Base-by-base conservation (phyloP, 2,888 invertebrate genomes). In the Tridacna crocea region DNA sequence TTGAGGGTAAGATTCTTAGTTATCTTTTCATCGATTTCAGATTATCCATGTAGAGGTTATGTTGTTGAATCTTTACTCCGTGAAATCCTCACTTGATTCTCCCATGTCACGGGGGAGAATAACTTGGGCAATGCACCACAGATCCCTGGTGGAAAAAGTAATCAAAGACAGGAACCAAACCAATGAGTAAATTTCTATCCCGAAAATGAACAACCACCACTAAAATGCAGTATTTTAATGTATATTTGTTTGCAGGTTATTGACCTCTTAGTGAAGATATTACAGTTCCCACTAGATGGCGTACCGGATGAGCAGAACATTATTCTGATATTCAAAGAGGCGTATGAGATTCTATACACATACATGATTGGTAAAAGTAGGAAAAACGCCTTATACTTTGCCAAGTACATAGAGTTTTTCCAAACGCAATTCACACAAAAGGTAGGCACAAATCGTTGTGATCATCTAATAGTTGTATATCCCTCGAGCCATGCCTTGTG, bases 341-440 rank as follows among this genome's bases (percentile, higher is more conserved):
- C 94, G 26, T 94, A 94, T 78, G 93, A 94, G 76, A 92, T 93
- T 27, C 92, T 94, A 13, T 93, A 94, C 84, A 93, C 94, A 0
- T 94, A 94, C 90, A 93, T 94, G 94, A 92, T 93, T 17, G 94
- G 94, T 26, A 92, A 93, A 84, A 94, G 94, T 75, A 86, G 94
- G 26, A 94, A 94, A 79, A 94, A 94, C 87, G 93, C 94, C 17
- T 92, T 94, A 66, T 94, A 94, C 90, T 94, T 94, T 82, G 94
- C 94, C 79, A 94, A 94, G 82, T 94, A 94, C 88, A 94, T 94
- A 61, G 94, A 94, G 82, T 94, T 94, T 91, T 94, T 94, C 88
- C 93, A 94, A 85, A 93, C 93, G 8, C 94, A 94, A 84, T 94
- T 94, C 80, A 92, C 92, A 22, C 94, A 94, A 83, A 94, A 94